Base-by-base conservation (phyloP, 1,140 invertebrate species). In the Drosophila rhopaloa region DNA sequence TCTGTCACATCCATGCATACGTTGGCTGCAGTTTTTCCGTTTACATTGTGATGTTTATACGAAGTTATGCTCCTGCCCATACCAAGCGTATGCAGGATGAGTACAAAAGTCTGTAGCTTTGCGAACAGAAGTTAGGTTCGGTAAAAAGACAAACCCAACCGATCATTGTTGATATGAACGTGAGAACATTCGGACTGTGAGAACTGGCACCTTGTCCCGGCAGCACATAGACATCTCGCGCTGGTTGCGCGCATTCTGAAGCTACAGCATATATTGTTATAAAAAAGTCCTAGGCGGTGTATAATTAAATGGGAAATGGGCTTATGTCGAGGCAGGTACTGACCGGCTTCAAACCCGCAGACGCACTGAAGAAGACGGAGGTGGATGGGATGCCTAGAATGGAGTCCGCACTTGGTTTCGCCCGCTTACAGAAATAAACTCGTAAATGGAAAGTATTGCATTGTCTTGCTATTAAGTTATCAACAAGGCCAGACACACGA, bases 391-490 rank as follows among this genome's bases (percentile, higher is more conserved):
- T 32, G 29, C 29, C 35, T 2, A 5, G 59, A 47, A 43, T 43
- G 37, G 48, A 54, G 38, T 13, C 16, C 7, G 57, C 44, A 50
- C 51, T 41, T 63, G 57, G 47, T 14, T 27, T 14, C 3, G 10
- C 8, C 16, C 53, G 70, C 60, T 67, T 65, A 70, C 71, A 71
- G 44, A 78, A 71, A 63, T 78, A 58, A 78, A 78, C 65, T 89
- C 75, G 65, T 66, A 79, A 88, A 82, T 72, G 59, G 43, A 79
- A 89, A 77, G 80, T 76, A 88, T 83, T 83, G 80, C 84, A 76
- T 79, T 90, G 79, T 90, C 73, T 76, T 71, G 76, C 70, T 80
- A 88, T 88, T 83, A 83, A 83, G 77, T 77, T 90, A 91, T 91
- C 82, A 90, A 90, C 79, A 77, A 76, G 63, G 51, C 41, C 73